Evolutionary conservation across 2,797 vertebrate genomes (phyloP).

Genomic region (Eulemur coronatus): DNA sequence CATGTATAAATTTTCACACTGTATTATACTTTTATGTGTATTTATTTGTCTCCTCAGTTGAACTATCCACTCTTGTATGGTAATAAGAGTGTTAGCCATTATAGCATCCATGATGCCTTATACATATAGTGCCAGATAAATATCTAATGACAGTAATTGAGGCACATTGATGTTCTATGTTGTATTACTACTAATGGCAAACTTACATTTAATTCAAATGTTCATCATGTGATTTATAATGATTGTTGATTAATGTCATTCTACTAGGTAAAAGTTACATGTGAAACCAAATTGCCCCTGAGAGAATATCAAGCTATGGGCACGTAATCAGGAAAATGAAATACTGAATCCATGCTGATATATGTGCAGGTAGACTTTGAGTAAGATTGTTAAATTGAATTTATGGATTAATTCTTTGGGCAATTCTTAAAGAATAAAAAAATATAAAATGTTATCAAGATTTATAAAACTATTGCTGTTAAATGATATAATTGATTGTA

Average conservation of each 20-base stretch:
- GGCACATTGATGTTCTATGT: not conserved
- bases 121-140: not conserved
- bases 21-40: not conserved
- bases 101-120: not conserved
- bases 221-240: not conserved
- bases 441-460: not conserved
- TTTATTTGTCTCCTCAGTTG: not conserved
- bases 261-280: not conserved
- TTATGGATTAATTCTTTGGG: not conserved
- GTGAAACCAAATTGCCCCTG: not conserved
- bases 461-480: not conserved
- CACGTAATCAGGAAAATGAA: not conserved
- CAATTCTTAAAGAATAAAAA: not conserved
- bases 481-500: not conserved
- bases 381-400: not conserved
- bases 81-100: not conserved
- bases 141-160: not conserved
- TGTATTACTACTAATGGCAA: not conserved
- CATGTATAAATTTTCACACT: not conserved
- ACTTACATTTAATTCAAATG: not conserved
- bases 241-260: conserved; percentile 17
- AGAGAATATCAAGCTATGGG: not conserved
- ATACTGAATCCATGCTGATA: not conserved
- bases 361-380: not conserved
- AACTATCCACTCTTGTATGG: not conserved